Conservation (phyloP, 2,888 invertebrate genomes). For the Ommatoiulus sabulosus region DNA sequence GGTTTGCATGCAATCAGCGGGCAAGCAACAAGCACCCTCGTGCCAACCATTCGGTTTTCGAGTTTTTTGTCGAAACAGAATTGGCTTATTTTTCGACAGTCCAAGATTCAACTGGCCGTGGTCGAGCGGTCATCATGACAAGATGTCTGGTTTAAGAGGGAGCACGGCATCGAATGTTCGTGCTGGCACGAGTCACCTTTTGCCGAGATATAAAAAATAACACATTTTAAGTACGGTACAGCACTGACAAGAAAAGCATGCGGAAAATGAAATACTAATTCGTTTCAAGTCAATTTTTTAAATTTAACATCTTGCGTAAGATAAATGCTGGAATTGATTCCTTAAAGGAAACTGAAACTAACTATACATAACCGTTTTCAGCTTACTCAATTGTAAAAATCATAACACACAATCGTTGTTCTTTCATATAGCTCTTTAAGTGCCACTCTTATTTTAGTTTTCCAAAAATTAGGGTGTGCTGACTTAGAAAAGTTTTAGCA, state of each 20-base stretch:
- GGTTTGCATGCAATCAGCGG: not conserved
- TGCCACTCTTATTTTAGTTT: too few relatives aligned
- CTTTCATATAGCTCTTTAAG: too few relatives aligned
- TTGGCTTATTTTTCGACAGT: constrained; percentile 10
- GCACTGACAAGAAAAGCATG: not conserved
- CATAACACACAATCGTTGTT: too few relatives aligned
- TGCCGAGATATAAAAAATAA: not conserved
- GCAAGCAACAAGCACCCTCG: not conserved
- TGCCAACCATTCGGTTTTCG: not conserved
- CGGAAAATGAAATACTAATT: not conserved
- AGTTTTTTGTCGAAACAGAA: not conserved
- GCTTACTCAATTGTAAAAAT: too few relatives aligned
- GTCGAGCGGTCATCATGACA: constrained; percentile 19
- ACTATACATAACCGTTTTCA: too few relatives aligned
- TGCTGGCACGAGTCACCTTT: not conserved
- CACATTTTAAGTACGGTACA: constrained; percentile 12
- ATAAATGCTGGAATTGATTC: too few relatives aligned
- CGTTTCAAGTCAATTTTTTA: too few relatives aligned
- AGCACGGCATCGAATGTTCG: not conserved
- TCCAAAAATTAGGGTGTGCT: too few relatives aligned
- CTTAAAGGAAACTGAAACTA: too few relatives aligned
- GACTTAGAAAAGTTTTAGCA: too few relatives aligned
- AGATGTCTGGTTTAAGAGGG: not conserved
- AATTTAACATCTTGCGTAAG: too few relatives aligned
- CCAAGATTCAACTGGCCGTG: constrained; percentile 35